Conservation (phyloP, 64 coral and sea anemone species). For the Pocillopora damicornis region DNA sequence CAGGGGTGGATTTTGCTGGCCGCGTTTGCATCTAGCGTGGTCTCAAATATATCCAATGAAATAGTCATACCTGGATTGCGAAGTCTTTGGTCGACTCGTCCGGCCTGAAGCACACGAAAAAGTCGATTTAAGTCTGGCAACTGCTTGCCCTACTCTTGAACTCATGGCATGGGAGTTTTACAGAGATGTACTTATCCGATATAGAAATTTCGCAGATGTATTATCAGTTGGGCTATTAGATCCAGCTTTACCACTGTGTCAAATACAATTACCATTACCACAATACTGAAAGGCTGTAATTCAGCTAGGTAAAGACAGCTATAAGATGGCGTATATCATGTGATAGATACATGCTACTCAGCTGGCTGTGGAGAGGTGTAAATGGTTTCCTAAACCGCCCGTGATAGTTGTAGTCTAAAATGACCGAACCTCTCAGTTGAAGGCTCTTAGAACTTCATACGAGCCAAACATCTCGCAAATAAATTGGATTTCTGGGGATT, state of each 20-base stretch:
- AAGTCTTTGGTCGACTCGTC: background rate
- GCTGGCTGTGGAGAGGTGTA: background rate
- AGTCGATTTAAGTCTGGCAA: slow-evolving; percentile 4
- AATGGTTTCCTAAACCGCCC: too few relatives aligned
- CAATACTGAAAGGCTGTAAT: background rate
- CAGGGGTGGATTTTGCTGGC: too few relatives aligned
- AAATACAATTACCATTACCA: background rate
- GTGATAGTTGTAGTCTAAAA: background rate
- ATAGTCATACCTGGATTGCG: background rate
- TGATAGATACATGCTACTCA: background rate
- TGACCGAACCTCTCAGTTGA: background rate
- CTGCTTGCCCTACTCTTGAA: slow-evolving; percentile 27
- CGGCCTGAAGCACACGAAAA: slow-evolving; percentile 33
- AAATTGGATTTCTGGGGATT: background rate
- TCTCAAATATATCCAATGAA: background rate
- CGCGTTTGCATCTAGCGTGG: too few relatives aligned
- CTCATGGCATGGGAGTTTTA: background rate
- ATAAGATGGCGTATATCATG: background rate
- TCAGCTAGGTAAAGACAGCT: background rate
- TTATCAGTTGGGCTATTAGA: background rate
- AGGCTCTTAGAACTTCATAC: background rate
- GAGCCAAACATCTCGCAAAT: background rate
- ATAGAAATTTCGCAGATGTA: slow-evolving; percentile 13
- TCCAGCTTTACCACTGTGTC: background rate
- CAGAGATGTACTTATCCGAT: background rate